These are phyloP conservation scores for Callospermophilus lateralis DNA, from an alignment of 2,113 vertebrate genomes.

Conservation along the genomic window DNA sequence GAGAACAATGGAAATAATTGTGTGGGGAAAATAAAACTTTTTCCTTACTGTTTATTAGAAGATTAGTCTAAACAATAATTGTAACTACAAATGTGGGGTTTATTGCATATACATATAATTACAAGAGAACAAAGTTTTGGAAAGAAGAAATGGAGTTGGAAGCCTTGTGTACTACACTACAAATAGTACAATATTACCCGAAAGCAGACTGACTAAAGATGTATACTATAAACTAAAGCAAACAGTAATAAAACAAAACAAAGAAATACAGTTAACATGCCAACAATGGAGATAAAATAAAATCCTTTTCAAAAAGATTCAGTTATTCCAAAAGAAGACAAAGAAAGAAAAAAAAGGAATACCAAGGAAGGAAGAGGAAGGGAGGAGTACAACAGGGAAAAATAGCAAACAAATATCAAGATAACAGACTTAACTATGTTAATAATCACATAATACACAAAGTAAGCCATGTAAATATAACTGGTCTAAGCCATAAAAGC, in stretches of 20 bases:
- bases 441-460: neutral
- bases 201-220: constrained; percentile 1
- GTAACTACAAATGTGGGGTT: neutral
- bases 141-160: neutral
- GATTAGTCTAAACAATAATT: constrained; percentile 24
- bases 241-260: neutral
- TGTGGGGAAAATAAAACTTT: neutral
- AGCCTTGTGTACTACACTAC: neutral
- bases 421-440: neutral
- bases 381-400: neutral
- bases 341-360: neutral
- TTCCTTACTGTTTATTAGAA: constrained; percentile 35
- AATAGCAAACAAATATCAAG: constrained; percentile 38
- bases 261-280: constrained; percentile 33
- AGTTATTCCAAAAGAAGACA: neutral
- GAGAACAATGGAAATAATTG: neutral
- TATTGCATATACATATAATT: constrained; percentile 14
- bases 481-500: neutral
- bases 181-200: neutral
- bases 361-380: neutral
- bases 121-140: neutral
- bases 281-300: constrained; percentile 47
- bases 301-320: neutral
- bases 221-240: neutral
- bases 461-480: neutral